phyloP scores from a whole-genome alignment of 2,797 vertebrate genomes.

The Todus mexicanus region DNA sequence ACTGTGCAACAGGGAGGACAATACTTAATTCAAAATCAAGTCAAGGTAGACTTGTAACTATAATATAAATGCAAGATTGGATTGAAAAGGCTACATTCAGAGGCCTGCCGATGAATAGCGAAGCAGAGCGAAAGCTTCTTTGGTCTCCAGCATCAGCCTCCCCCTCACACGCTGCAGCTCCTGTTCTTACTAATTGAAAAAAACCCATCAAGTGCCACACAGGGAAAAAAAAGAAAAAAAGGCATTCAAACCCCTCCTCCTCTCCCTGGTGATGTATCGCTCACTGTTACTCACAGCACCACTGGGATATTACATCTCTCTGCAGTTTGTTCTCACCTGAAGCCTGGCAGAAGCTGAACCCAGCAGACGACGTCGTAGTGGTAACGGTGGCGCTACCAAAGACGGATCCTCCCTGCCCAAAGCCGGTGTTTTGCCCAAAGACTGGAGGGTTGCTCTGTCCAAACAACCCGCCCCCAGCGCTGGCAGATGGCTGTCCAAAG shows the following conservation, averaged over 20 bases:
- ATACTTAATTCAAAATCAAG: neutral
- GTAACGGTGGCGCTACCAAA: conserved; percentile 86
- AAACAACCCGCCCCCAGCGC: conserved; percentile 76
- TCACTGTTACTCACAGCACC: neutral
- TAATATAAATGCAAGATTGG: neutral
- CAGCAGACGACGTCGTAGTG: conserved; percentile 82
- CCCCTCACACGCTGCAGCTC: neutral
- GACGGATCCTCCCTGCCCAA: conserved; percentile 80
- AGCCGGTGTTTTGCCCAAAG: conserved; percentile 86
- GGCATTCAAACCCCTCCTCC: neutral
- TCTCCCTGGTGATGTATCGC: neutral
- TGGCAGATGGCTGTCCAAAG: conserved; percentile 77
- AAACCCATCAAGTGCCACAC: neutral
- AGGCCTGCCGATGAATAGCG: neutral
- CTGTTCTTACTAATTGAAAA: neutral
- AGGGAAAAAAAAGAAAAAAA: neutral
- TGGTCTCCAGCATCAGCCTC: neutral
- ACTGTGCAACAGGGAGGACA: neutral
- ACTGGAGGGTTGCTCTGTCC: conserved; percentile 79
- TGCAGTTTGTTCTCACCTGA: conserved; percentile 77
- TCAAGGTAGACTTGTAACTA: neutral
- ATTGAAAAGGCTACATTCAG: neutral
- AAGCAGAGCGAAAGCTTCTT: neutral
- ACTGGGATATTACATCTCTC: neutral
- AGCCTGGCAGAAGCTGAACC: conserved; percentile 90